A percentile compares a stretch with the other conserved stretches of the same genome.
These are phyloP conservation scores for Tetranychus piercei DNA, from an alignment of 2,888 invertebrate genomes.

Conservation along the genomic window DNA sequence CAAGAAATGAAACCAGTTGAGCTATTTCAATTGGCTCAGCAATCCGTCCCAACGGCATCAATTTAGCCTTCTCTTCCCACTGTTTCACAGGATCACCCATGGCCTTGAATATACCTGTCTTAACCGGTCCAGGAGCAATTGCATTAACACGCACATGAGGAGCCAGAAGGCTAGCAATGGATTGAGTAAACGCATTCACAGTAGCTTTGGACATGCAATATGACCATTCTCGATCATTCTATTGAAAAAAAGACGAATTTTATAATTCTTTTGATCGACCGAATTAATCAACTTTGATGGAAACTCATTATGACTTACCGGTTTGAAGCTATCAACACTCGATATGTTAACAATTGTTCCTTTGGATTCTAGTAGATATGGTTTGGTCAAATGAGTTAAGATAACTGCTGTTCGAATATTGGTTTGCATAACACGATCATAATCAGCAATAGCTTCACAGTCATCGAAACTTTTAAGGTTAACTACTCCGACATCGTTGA, in stretches of 20 bases:
- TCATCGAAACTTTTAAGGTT: neutral
- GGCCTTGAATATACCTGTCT: neutral
- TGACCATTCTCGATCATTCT: neutral
- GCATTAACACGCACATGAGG: constrained; percentile 11
- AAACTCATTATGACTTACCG: neutral
- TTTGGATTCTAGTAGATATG: constrained; percentile 10
- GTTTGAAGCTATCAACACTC: neutral
- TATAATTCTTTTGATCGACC: neutral
- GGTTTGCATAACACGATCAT: constrained; percentile 9
- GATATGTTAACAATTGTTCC: constrained; percentile 14
- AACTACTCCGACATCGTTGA: constrained; percentile 10
- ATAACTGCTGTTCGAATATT: constrained; percentile 15
- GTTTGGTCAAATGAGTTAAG: constrained; percentile 9
- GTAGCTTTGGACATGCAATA: constrained; percentile 12
- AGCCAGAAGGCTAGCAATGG: neutral
- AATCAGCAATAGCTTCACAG: neutral
- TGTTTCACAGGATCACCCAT: neutral
- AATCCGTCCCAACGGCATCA: neutral
- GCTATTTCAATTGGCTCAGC: constrained; percentile 6
- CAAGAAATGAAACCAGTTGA: neutral
- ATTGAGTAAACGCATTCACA: constrained; percentile 8
- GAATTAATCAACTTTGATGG: neutral
- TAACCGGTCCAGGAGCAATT: constrained; percentile 9
- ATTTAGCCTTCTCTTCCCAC: neutral
- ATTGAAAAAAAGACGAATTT: neutral